Base-by-base conservation (phyloP, 2,888 invertebrate genomes). In the Lottia scabra region DNA sequence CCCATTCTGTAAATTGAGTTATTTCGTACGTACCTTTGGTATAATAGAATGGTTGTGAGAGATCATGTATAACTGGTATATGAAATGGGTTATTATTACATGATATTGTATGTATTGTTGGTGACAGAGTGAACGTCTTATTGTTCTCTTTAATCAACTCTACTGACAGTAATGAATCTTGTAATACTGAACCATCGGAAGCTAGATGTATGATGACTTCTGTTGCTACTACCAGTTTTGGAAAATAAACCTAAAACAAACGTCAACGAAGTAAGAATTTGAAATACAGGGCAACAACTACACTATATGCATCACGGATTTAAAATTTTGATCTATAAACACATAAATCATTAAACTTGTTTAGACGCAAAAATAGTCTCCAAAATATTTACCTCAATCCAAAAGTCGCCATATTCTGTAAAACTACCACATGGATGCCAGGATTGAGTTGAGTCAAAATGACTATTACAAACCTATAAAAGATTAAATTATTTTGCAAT, bases 171-270 rank as follows among this genome's bases (percentile, higher is more conserved):
- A 67, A 38, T 2, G 77, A 71, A 65, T 77, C 75, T 23, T 67
- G 72, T 13, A 74, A 75, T 1, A 73, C 76, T 5, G 75, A 76
- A 0, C 85, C 86, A 69, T 85, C 85, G 0, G 84, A 81, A 0
- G 80, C 84, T 5, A 87, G 72, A 75, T 86, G 81, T 12, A 87
- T 72, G 8, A 86, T 78, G 2, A 87, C 80, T 13, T 79, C 78
- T 8, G 83, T 79, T 0, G 84, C 85, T 1, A 87, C 81, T 3
- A 83, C 85, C 0, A 85, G 80, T 38, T 75, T 76, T 8, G 78
- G 68, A 63, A 86, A 78, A 44, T 75, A 79, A 4, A 83, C 79
- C 86, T 86, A 23, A 38, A 38, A 38, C 5, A 10, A 6, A 38
- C 38, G 8, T 1, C 38, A 38, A 38, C 5, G 38, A 4, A 30